A percentile compares a stretch with the other conserved stretches of the same genome.
Conservation (phyloP, 2,888 invertebrate genomes). For the Drosophila affinis region DNA sequence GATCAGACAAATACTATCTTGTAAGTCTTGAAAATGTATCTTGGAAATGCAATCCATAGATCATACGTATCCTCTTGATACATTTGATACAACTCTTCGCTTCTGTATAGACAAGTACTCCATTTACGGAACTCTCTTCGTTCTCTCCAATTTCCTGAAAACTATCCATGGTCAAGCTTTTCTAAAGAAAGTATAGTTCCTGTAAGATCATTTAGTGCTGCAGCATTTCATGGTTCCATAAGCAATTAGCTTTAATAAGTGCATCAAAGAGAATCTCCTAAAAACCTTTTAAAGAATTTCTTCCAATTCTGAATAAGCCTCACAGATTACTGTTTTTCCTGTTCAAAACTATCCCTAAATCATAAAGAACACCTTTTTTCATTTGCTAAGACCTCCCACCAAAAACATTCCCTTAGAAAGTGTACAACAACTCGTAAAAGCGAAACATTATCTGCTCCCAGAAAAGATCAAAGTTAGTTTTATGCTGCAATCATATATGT, state of each 20-base stretch:
- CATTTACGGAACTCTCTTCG: neutral
- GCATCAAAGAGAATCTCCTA: neutral
- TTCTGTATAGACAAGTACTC: neutral
- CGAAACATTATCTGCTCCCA: slow-evolving; percentile 31
- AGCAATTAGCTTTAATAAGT: neutral
- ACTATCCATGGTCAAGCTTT: neutral
- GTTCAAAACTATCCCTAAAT: neutral
- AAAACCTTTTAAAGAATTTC: neutral
- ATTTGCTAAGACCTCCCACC: too few species aligned
- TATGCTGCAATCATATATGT: slow-evolving; percentile 47
- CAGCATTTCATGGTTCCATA: neutral
- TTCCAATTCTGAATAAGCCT: neutral
- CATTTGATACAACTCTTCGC: neutral
- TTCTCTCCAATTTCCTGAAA: neutral
- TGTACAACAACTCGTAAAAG: slow-evolving; percentile 34
- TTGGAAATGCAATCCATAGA: neutral
- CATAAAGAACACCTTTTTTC: too few species aligned
- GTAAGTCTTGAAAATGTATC: too few species aligned
- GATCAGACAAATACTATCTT: neutral
- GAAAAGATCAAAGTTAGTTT: slow-evolving; percentile 20
- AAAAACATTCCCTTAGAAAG: slow-evolving; percentile 1
- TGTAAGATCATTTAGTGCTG: neutral
- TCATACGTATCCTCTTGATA: neutral
- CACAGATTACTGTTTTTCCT: neutral
- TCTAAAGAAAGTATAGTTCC: neutral